These are phyloP conservation scores for Teleogryllus occipitalis DNA, from an alignment of 1,140 invertebrate species.

Conservation along the genomic window DNA sequence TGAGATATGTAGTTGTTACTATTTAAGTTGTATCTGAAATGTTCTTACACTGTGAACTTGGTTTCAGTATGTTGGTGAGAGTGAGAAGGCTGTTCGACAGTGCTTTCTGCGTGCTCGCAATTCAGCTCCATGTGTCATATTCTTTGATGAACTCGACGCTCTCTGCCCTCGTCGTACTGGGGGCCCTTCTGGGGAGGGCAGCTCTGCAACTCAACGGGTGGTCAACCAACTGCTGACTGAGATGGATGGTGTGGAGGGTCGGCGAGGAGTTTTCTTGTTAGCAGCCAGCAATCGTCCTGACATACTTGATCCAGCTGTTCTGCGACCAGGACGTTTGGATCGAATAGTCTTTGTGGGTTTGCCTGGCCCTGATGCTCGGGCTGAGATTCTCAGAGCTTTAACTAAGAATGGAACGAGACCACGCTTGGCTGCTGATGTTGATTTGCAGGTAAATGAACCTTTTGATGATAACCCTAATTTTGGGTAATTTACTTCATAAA, in stretches of 20 bases:
- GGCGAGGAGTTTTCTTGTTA: conserved; percentile 87
- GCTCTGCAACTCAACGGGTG: conserved; percentile 49
- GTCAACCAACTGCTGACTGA: conserved; percentile 97
- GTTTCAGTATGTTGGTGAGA: conserved; percentile 94
- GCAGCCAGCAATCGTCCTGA: conserved; percentile 96
- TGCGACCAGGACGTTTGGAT: conserved; percentile 89
- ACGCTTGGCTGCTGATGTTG: conserved; percentile 12
- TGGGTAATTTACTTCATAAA: no score
- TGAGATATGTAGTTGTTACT: no score
- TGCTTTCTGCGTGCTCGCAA: conserved; percentile 91
- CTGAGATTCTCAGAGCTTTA: conserved; percentile 81
- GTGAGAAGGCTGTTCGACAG: conserved; percentile 89
- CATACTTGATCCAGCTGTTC: conserved; percentile 91
- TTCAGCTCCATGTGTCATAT: conserved; percentile 96
- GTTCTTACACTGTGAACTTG: background rate
- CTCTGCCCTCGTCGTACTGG: conserved; percentile 66
- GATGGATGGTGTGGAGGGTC: conserved; percentile 92
- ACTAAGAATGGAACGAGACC: conserved; percentile 60
- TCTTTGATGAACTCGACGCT: conserved; percentile 98
- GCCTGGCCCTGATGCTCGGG: conserved; percentile 67
- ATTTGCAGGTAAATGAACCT: conserved; percentile 9
- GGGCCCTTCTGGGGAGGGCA: conserved; percentile 16
- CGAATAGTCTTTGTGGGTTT: conserved; percentile 91
- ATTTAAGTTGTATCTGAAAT: no score
- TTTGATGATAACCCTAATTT: no score